Percentiles rank a stretch among this genome's conserved stretches.
These are phyloP conservation scores for Archips xylosteana DNA, from an alignment of 2,888 invertebrate genomes.

Conservation along the genomic window DNA sequence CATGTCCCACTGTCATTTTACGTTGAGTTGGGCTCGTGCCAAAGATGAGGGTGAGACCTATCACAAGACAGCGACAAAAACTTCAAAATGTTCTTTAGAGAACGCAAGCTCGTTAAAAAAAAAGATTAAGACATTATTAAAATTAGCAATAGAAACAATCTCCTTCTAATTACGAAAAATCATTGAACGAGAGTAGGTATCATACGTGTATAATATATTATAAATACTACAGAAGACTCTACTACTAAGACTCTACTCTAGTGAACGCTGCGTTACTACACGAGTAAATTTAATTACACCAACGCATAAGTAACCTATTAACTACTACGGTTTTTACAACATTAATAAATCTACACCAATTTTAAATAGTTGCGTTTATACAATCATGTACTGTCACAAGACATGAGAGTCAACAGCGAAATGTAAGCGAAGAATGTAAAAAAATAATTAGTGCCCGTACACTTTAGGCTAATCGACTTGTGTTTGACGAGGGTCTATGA, in stretches of 20 bases:
- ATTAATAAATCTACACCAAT: neutral
- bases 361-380: neutral
- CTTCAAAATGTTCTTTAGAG: neutral
- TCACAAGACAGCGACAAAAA: slow-evolving; percentile 14
- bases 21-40: slow-evolving; percentile 51
- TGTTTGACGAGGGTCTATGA: slow-evolving; percentile 80
- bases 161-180: neutral
- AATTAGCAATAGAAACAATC: no score
- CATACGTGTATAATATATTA: no score
- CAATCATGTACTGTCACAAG: neutral
- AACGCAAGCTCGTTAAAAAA: neutral
- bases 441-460: slow-evolving; percentile 73
- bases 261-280: neutral
- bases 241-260: no score
- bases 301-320: neutral
- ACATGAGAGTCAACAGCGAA: neutral
- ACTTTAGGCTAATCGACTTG: slow-evolving; percentile 80
- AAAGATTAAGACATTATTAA: neutral
- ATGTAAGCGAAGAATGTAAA: slow-evolving; percentile 52
- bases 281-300: neutral
- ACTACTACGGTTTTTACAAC: neutral
- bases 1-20: slow-evolving; percentile 55
- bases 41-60: slow-evolving; percentile 46
- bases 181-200: no score
- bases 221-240: no score